Evolutionary conservation across 2,797 vertebrate species (phyloP), one percentile per base, ranked within the genome.

Genomic region (Enteromius fasciolatus): DNA sequence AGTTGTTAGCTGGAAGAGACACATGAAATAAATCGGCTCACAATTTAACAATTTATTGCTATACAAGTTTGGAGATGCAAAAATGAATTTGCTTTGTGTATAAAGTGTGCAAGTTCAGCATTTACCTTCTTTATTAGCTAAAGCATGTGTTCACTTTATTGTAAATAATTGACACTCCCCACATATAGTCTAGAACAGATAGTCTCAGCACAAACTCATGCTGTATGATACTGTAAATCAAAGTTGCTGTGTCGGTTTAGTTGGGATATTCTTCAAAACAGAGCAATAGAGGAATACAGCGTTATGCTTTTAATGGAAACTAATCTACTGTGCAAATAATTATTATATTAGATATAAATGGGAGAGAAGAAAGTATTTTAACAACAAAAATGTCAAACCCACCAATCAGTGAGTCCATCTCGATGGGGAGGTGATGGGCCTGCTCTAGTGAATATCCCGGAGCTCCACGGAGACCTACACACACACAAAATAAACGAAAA

Each of bases 371-470:
- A 73, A 50, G 17, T 33, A 72, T 52, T 72, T 25, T 50, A 50
- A 31, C 8, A 48, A 14, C 46, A 31, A 41, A 66, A 44, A 44
- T 7, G 11, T 54, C 48, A 74, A 52, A 92, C 95, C 90, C 94
- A 99, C 98, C 97, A 83, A 98, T 97, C 86, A 98, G 91, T 85
- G 96, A 94, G 90, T 99, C 98, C 98, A 99, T 99, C 94, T 99
- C 98, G 25, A 99, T 99, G n/a, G 98, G 98, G 76, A 99, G 96
- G 88, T 99, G 98, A 92, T 99, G 97, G 67, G 98, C 97, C 93
- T 99, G 98, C 90, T 99, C 98, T 91, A 99, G 91, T 75, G 98
- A 99, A 90, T 99, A 99, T 83, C 98, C 98, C 4, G 98, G 98
- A 50, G 97, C 98, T 93, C 97, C 98, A 83, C 97, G 91, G 85